phyloP scores from a whole-genome alignment of 2,113 vertebrate genomes.

The Polypterus bichir region DNA sequence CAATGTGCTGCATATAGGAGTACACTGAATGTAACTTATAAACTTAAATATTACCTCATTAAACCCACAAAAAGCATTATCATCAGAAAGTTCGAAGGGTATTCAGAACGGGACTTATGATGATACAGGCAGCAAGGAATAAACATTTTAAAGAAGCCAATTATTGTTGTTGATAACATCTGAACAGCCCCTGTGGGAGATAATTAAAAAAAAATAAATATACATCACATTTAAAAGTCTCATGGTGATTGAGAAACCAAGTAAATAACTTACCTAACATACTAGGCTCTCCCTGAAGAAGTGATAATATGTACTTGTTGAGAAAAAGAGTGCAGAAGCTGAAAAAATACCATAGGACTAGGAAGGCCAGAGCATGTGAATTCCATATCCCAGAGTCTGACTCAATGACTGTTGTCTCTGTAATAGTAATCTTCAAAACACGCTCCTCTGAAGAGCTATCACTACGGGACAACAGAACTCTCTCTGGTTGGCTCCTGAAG shows the following conservation, averaged over 20 bases:
- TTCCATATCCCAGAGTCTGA: conserved; percentile 75
- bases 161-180: conserved; percentile 87
- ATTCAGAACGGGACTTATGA: conserved; percentile 74
- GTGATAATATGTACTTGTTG: conserved; percentile 88
- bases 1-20: too few relatives aligned
- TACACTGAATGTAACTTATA: too few relatives aligned
- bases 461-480: conserved; percentile 55
- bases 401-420: conserved; percentile 82
- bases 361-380: conserved; percentile 61
- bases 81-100: conserved; percentile 84
- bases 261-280: conserved; percentile 64
- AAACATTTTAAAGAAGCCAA: conserved; percentile 78
- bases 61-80: conserved; percentile 92
- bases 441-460: conserved; percentile 64
- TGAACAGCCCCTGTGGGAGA: conserved; percentile 69
- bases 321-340: conserved; percentile 96
- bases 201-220: not conserved
- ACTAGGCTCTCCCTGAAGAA: conserved; percentile 86
- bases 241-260: not conserved
- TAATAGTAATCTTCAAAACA: conserved; percentile 78
- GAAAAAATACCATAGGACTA: conserved; percentile 86
- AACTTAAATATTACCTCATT: conserved; percentile 61
- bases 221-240: not conserved
- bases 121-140: conserved; percentile 83
- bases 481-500: conserved; percentile 52